Evolutionary conservation across 2,888 invertebrate species (phyloP), one percentile per base, ranked within the genome.

Genomic region (Keiferia lycopersicella): DNA sequence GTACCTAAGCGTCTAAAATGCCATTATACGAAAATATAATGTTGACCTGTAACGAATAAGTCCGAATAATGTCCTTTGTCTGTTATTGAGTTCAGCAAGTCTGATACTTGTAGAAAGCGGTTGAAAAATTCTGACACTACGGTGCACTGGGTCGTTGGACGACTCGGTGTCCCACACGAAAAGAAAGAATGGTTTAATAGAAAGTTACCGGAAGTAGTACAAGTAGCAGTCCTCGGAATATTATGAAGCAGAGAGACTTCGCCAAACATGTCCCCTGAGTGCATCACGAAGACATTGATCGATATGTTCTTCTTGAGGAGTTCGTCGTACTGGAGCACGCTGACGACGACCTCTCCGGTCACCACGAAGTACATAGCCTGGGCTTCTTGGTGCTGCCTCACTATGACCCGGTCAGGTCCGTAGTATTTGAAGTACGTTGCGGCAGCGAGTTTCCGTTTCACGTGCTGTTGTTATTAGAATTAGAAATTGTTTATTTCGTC

Each of bases 281-380:
- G 88, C 82, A 94, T 88, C 0, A 77, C 77, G 7, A 93, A 93
- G 10, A 93, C 81, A 16, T 93, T 92, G 26, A 88, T 81, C 0
- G 88, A 88, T 0, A 91, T 74, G 60, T 83, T 71, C 73, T 89
- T 80, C 18, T 93, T 86, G 0, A 92, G 74, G 38, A 93, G 73
- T 64, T 90, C 89, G 69, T 95, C 94, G 64, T 78, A 92, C 0
- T 88, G 75, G 72, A 86, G 80, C 65, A 92, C 92, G 57, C 92
- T 92, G 63, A 94, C 88, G 11, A 75, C 76, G 12, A 91, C 80
- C 53, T 91, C 89, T 3, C 96, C 96, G 0, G 89, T 88, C 7
- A 95, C 82, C 60, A 96, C 90, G 78, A 94, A 95, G 79, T 94
- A 95, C 59, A 95, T 76, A 0, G 93, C 93, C 62, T 88, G 82